These are phyloP conservation scores for Drosophila grimshawi DNA, from an alignment of 1,140 invertebrate genomes.

Conservation along the genomic window DNA sequence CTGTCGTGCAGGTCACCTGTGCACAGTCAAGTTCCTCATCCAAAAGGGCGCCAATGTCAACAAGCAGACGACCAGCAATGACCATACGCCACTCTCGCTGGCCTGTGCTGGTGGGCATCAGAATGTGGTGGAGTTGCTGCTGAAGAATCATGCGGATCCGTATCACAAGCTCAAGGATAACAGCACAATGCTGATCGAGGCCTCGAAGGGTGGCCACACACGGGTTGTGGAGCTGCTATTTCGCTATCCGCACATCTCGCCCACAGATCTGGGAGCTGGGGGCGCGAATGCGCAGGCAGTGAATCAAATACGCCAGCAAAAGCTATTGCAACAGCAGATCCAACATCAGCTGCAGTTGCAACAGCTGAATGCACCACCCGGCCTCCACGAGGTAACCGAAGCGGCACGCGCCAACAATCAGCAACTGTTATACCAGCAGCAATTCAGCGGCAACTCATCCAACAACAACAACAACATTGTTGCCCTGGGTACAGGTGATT, in stretches of 20 bases:
- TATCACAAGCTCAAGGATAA: conserved; percentile 99
- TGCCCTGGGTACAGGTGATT: conserved; percentile 65
- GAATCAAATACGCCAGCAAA: conserved; percentile 75
- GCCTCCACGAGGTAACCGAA: conserved; percentile 86
- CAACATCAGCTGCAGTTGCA: conserved; percentile 81
- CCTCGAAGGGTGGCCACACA: conserved; percentile 98
- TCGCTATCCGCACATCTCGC: conserved; percentile 92
- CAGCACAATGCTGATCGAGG: conserved; percentile 99
- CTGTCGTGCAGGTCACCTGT: conserved; percentile 99
- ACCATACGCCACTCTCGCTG: conserved; percentile 98
- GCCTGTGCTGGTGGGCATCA: conserved; percentile 98
- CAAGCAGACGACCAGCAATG: conserved; percentile 97
- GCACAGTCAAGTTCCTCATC: conserved; percentile 98
- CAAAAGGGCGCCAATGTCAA: conserved; percentile 97
- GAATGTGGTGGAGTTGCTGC: conserved; percentile 95
- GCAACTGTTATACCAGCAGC: conserved; percentile 79
- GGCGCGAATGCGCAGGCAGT: conserved; percentile 54
- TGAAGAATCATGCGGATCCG: conserved; percentile 96
- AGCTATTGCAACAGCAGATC: conserved; percentile 84
- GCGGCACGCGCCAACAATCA: conserved; percentile 85
- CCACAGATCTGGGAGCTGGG: conserved; percentile 72
- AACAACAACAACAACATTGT: conserved; percentile 58
- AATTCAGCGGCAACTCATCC: conserved; percentile 63
- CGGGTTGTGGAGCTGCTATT: conserved; percentile 96
- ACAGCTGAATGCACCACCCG: conserved; percentile 84